These are phyloP conservation scores for Eulacestoma nigropectus DNA, from an alignment of 2,113 vertebrate genomes.

Conservation along the genomic window DNA sequence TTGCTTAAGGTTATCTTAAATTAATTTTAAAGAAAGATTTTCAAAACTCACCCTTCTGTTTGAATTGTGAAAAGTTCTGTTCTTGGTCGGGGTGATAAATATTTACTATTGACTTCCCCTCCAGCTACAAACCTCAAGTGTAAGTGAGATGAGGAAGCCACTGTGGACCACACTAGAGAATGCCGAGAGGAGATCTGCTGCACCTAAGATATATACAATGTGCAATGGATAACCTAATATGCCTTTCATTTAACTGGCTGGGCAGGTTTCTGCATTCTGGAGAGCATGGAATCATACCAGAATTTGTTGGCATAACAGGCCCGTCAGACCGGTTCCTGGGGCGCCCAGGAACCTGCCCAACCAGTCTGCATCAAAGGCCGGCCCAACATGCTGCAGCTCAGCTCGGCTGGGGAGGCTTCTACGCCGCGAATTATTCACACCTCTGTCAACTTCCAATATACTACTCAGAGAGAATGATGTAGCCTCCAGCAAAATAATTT, in stretches of 20 bases:
- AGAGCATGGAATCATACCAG: conserved; percentile 86
- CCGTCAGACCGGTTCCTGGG: conserved; percentile 78
- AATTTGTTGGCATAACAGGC: conserved; percentile 86
- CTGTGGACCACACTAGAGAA: conserved; percentile 73
- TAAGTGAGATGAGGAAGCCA: conserved; percentile 63
- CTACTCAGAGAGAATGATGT: conserved; percentile 73
- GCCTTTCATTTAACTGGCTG: conserved; percentile 87
- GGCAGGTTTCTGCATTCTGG: conserved; percentile 84
- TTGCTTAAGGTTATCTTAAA: conserved; percentile 32
- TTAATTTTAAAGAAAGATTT: conserved; percentile 54
- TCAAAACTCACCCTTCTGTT: conserved; percentile 74
- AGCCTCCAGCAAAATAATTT: conserved; percentile 84
- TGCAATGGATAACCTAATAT: conserved; percentile 87
- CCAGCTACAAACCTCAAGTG: conserved; percentile 55
- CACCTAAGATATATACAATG: conserved; percentile 79
- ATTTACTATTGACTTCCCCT: conserved; percentile 65
- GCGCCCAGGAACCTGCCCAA: conserved; percentile 76
- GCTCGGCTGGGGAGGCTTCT: conserved; percentile 66
- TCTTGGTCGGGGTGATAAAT: conserved; percentile 65
- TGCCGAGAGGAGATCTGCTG: conserved; percentile 72
- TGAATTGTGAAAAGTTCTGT: conserved; percentile 66
- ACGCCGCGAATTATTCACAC: conserved; percentile 71
- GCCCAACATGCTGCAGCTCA: conserved; percentile 77
- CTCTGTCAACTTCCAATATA: conserved; percentile 70
- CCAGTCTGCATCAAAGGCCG: conserved; percentile 81